These are phyloP conservation scores for Sabatieria punctata DNA, from an alignment of 2,888 invertebrate genomes.

Conservation along the genomic window DNA sequence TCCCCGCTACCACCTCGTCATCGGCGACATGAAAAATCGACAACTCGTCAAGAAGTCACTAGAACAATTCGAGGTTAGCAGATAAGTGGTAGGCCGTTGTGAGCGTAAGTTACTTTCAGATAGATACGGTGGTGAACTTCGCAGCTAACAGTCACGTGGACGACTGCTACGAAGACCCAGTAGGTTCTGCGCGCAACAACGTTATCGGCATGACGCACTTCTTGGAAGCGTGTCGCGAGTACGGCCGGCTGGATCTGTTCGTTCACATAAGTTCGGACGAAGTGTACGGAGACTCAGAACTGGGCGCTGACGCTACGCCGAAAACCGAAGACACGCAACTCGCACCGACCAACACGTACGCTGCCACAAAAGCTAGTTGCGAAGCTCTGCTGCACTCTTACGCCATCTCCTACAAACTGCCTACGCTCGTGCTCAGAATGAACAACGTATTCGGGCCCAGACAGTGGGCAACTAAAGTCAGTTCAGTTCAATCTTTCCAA, in stretches of 20 bases:
- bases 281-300: constrained; percentile 31
- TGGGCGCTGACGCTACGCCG: constrained; percentile 15
- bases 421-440: constrained; percentile 19
- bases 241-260: constrained; percentile 4
- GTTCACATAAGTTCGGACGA: constrained; percentile 28
- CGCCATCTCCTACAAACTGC: constrained; percentile 20
- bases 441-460: constrained; percentile 25
- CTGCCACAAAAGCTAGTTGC: constrained; percentile 26
- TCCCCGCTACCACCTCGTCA: constrained; percentile 1
- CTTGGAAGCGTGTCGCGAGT: background rate
- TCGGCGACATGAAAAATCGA: constrained; percentile 13
- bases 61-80: constrained; percentile 16
- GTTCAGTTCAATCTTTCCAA: too few relatives aligned
- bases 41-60: constrained; percentile 15
- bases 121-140: constrained; percentile 26
- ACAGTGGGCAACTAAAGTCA: constrained; percentile 24
- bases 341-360: constrained; percentile 29
- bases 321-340: constrained; percentile 21
- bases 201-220: background rate
- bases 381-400: constrained; percentile 22
- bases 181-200: constrained; percentile 21
- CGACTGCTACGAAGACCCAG: constrained; percentile 27
- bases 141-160: constrained; percentile 30
- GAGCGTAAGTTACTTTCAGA: too few relatives aligned
- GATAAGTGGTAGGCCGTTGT: too few relatives aligned